Base-by-base conservation (phyloP, 2,888 invertebrate species). In the Sminthurinus aureus region DNA sequence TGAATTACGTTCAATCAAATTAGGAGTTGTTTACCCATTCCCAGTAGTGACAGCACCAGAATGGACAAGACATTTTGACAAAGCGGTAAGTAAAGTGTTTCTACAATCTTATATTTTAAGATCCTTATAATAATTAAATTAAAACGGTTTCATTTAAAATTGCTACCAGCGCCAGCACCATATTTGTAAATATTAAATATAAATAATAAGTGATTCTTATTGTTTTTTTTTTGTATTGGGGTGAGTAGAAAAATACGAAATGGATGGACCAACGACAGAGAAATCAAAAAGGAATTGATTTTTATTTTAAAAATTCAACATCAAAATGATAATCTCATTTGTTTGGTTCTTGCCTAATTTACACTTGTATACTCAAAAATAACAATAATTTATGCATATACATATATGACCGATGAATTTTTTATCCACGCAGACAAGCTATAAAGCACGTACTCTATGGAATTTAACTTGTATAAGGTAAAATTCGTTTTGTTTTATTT, bases 21-120 rank as follows among this genome's bases (percentile, higher is more conserved):
- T 87, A 0, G 87, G 87, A 11, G 85, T 81, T 9, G 82, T 83
- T 22, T 88, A 88, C 78, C 88, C 88, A 15, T 85, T 84, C 76
- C 88, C 88, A 22, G 79, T 88, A 52, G 83, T 87, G 26, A 79
- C 86, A 22, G 87, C 87, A 0, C 87, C 85, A 2, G 87, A 88
- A 76, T 88, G 88, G 88, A 81, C 82, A 51, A 80, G 87, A n/a
- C 88, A 88, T 79, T 82, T 81, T 52, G 84, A 83, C n/a, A 85
- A 84, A 80, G 83, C 84, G 74, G 85, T 84, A 79, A 13, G 83
- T 69, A 13, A 50, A 74, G 51, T 24, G 12, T n/a, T 81, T 22
- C 0, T 67, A n/a, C n/a, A n/a, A n/a, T n/a, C n/a, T n/a, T n/a
- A n/a, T n/a, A n/a, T 38, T 38, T 38, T 38, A 38, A 38, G 3